Evolutionary conservation across 2,888 invertebrate species (phyloP).

Genomic region (Lasioglossum lativentre): DNA sequence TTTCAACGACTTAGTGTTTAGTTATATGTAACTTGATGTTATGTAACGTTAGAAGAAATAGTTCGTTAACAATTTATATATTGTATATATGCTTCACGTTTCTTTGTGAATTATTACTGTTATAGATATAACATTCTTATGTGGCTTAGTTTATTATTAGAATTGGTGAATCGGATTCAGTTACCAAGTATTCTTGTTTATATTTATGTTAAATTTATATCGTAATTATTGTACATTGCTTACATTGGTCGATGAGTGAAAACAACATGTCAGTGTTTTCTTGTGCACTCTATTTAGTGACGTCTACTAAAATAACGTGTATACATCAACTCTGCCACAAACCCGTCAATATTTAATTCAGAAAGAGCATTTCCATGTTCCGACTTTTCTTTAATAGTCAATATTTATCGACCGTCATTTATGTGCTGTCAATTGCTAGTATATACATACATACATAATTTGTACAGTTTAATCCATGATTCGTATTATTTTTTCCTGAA

Average conservation of each 20-base stretch:
- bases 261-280: not conserved
- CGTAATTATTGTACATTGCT: not conserved
- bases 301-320: not conserved
- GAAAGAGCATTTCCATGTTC: slow-evolving; percentile 15
- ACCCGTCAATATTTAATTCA: slow-evolving; percentile 25
- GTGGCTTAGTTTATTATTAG: too few species aligned
- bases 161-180: too few species aligned
- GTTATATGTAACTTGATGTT: too few species aligned
- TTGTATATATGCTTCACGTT: too few species aligned
- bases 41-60: too few species aligned
- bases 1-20: too few species aligned
- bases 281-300: not conserved
- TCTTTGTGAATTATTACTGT: too few species aligned
- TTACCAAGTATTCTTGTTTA: too few species aligned
- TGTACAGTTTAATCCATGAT: not conserved
- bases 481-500: not conserved
- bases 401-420: not conserved
- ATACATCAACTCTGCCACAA: not conserved
- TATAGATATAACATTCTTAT: too few species aligned
- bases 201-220: too few species aligned
- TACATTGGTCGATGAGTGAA: not conserved
- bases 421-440: not conserved
- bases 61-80: too few species aligned
- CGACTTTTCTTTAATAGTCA: not conserved
- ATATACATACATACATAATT: not conserved